These are phyloP conservation scores for Tetranychus piercei DNA, from an alignment of 2,888 invertebrate genomes.

Conservation along the genomic window DNA sequence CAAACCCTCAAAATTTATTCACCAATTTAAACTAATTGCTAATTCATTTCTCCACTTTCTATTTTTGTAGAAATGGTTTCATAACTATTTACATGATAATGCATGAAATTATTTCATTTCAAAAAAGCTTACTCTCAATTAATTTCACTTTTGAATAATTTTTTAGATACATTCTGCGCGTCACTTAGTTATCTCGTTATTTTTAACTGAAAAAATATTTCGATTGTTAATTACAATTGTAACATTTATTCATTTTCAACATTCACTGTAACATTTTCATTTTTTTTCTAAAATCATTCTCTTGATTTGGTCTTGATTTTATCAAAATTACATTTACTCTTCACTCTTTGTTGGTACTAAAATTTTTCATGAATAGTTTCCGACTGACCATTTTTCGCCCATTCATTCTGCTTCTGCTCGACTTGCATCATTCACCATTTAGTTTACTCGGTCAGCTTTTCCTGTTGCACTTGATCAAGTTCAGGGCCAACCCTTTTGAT, in stretches of 20 bases:
- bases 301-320: not conserved
- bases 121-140: too few species aligned
- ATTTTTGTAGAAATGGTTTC: not conserved
- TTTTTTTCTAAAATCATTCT: not conserved
- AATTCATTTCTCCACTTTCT: not conserved
- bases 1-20: too few species aligned
- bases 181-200: not conserved
- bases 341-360: not conserved
- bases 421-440: not conserved
- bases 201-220: too few species aligned
- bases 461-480: not conserved
- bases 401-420: not conserved
- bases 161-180: too few species aligned
- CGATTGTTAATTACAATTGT: not conserved
- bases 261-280: not conserved
- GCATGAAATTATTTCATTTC: not conserved
- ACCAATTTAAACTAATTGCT: not conserved
- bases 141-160: too few species aligned
- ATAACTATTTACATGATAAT: not conserved
- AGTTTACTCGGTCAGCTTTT: conserved; percentile 1
- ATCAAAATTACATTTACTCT: not conserved
- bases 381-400: not conserved
- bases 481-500: not conserved
- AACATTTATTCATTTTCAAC: not conserved
- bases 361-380: not conserved